Evolutionary conservation across 2,888 invertebrate species (phyloP).

Genomic region (Notocelia uddmanniana): DNA sequence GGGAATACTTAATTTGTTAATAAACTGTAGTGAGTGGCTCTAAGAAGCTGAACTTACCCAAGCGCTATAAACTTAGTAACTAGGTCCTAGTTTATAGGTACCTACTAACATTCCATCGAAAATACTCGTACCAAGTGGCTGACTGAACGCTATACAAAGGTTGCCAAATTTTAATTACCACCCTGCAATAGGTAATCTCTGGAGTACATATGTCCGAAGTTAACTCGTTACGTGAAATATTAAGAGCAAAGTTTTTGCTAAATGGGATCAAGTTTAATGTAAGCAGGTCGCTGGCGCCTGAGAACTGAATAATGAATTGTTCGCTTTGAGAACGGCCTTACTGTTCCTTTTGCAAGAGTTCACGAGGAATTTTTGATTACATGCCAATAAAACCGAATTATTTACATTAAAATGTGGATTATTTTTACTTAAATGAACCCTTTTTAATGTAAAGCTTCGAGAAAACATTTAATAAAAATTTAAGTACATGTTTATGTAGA

Average conservation of each 20-base stretch:
- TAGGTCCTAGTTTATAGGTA: not conserved
- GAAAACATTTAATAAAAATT: not conserved
- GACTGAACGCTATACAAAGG: conserved; percentile 16
- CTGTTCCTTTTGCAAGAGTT: conserved; percentile 23
- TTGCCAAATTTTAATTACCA: conserved; percentile 47
- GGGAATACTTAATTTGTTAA: not conserved
- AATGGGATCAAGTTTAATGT: conserved; percentile 71
- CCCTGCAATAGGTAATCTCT: conserved; percentile 62
- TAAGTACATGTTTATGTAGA: not conserved
- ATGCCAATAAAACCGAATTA: not conserved
- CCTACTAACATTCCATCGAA: not conserved
- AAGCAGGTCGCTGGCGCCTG: conserved; percentile 54
- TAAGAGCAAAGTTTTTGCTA: conserved; percentile 77
- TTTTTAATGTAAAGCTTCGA: not conserved
- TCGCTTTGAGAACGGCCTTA: conserved; percentile 16
- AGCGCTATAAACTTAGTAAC: not conserved
- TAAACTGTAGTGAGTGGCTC: not conserved
- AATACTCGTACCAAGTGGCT: too few species aligned
- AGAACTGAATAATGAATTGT: conserved; percentile 42
- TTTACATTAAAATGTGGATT: not conserved
- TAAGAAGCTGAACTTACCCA: not conserved
- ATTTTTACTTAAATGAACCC: not conserved
- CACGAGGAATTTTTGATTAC: not conserved
- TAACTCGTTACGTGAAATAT: conserved; percentile 76
- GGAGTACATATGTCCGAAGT: conserved; percentile 66